Evolutionary conservation across 2,888 invertebrate species (phyloP), one percentile per base, ranked within the genome.

Genomic region (Aspidapion aeneum): DNA sequence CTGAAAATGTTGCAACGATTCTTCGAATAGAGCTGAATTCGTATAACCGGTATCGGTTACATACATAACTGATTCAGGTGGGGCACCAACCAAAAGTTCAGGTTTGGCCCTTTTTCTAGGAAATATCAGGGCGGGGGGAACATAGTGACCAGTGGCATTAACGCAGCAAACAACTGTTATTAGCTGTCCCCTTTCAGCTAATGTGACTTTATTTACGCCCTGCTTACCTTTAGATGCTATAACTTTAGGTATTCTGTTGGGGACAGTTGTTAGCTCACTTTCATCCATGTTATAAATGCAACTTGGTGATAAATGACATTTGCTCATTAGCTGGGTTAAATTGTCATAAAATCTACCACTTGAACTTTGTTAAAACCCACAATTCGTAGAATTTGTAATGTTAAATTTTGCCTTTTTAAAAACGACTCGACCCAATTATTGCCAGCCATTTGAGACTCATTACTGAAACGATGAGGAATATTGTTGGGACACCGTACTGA

Each of bases 301-400:
- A 12, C 35, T 35, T 35, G 35, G 35, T 7, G 35, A 12, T 7
- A 35, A 35, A 3, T 35, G 5, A 35, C 12, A 35, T 7, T 35
- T 12, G 12, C 5, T 7, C 55, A 56, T 56, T 7, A 58, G 22
- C 49, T 57, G 7, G 20, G 12, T 48, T n/a, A 57, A 17, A 20
- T 62, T 52, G 19, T 58, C n/a, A 48, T 58, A 62, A 21, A 54
- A 62, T 21, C 5, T n/a, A 57, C 57, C 50, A 66, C 57, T 56
- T 66, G 63, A n/a, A 12, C 55, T 19, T 55, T 57, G 21, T 65
- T 66, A 20, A 66, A 65, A 20, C 58, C 64, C 57, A 59, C 52
- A 49, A 65, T 58, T 65, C 63, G 60, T 17, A 64, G 62, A 16
- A 21, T 56, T 21, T 35, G 54, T 48, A 63, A 48, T 7, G 59